Conservation (phyloP, 2,113 vertebrate genomes). For the Podocnemis expansa region DNA sequence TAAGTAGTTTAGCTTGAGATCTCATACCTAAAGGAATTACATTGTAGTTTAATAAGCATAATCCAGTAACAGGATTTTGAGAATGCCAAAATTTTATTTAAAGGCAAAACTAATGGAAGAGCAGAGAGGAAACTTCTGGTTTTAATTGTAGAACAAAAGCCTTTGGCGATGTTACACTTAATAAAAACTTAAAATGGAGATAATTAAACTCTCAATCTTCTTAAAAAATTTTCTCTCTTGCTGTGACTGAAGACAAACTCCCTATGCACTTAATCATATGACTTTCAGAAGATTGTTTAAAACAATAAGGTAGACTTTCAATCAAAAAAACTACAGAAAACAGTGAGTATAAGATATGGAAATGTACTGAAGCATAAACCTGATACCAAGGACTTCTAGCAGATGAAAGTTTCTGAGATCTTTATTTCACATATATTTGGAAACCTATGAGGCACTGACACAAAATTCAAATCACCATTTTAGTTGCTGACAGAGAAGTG, state of each 20-base stretch:
- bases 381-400: neutral
- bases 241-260: neutral
- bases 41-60: constrained; percentile 49
- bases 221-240: constrained; percentile 1
- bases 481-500: neutral
- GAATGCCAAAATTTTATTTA: constrained; percentile 30
- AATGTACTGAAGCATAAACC: neutral
- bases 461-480: neutral
- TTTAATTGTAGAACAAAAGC: constrained; percentile 37
- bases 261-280: neutral
- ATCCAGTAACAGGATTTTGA: constrained; percentile 16
- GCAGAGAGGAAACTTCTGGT: neutral
- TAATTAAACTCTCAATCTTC: constrained; percentile 14
- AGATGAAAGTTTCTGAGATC: neutral
- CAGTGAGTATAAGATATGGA: neutral
- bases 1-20: constrained; percentile 14
- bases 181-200: constrained; percentile 28
- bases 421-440: neutral
- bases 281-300: neutral
- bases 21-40: constrained; percentile 31
- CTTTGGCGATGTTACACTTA: constrained; percentile 38
- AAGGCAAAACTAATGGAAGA: constrained; percentile 33
- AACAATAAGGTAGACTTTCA: neutral
- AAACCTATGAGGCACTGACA: neutral
- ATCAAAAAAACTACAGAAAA: neutral